These are phyloP conservation scores for Peribatodes rhomboidaria DNA, from an alignment of 2,888 invertebrate genomes.

Conservation along the genomic window DNA sequence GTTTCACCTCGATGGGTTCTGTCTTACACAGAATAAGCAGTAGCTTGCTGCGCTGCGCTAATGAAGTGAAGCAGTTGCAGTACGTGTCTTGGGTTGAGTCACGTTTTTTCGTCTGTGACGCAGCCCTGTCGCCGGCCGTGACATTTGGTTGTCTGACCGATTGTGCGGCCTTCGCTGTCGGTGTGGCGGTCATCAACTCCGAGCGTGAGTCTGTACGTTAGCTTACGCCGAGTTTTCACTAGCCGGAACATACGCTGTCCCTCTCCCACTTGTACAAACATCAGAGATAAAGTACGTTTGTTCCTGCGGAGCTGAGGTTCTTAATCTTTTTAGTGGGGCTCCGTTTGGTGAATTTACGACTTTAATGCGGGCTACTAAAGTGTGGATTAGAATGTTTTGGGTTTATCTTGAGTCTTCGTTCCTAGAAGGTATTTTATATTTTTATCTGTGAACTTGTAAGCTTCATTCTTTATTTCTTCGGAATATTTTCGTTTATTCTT, in stretches of 20 bases:
- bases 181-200: slow-evolving; percentile 84
- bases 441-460: background rate
- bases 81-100: slow-evolving; percentile 62
- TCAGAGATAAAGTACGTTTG: slow-evolving; percentile 59
- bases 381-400: slow-evolving; percentile 9
- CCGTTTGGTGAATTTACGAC: slow-evolving; percentile 29
- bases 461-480: slow-evolving; percentile 1
- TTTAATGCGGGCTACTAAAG: slow-evolving; percentile 31
- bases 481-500: background rate
- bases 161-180: slow-evolving; percentile 83
- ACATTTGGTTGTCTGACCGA: slow-evolving; percentile 85
- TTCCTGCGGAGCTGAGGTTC: slow-evolving; percentile 45
- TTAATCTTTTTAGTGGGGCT: slow-evolving; percentile 34
- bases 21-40: background rate
- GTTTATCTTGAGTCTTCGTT: slow-evolving; percentile 18
- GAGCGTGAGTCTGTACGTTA: slow-evolving; percentile 71
- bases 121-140: slow-evolving; percentile 78
- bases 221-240: slow-evolving; percentile 70
- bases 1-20: too few relatives aligned
- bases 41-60: background rate
- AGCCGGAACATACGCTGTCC: slow-evolving; percentile 54
- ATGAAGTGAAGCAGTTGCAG: slow-evolving; percentile 14
- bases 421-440: slow-evolving; percentile 5
- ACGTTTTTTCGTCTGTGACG: slow-evolving; percentile 81
- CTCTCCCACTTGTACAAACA: slow-evolving; percentile 58